Evolutionary conservation across 2,113 vertebrate genomes (phyloP).

Genomic region (Clinocottus analis): DNA sequence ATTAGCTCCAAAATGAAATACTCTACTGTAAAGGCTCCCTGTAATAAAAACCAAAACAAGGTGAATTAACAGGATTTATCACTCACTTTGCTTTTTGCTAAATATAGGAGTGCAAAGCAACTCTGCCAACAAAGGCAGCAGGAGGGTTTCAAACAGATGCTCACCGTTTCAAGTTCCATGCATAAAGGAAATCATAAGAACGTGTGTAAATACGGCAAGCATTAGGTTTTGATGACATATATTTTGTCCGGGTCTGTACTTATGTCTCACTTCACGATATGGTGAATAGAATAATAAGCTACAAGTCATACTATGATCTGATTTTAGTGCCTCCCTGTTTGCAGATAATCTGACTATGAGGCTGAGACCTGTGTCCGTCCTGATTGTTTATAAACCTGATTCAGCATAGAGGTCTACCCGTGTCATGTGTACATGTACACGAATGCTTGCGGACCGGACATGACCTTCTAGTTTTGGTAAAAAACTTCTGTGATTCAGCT

Average conservation of each 20-base stretch:
- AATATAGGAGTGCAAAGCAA: slow-evolving; percentile 35
- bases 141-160: slow-evolving; percentile 18
- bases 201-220: not conserved
- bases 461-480: not conserved
- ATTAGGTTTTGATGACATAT: not conserved
- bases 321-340: not conserved
- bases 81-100: slow-evolving; percentile 20
- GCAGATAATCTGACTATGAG: slow-evolving; percentile 14
- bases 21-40: slow-evolving; percentile 4
- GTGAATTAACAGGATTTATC: slow-evolving; percentile 24
- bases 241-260: not conserved
- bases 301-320: slow-evolving; percentile 4
- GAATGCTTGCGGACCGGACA: too few species aligned
- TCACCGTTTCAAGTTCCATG: not conserved
- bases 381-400: slow-evolving; percentile 6
- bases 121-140: slow-evolving; percentile 19
- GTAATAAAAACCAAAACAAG: slow-evolving; percentile 3
- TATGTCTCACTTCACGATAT: not conserved
- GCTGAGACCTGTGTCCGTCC: not conserved
- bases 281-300: not conserved
- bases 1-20: slow-evolving; percentile 32
- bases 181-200: not conserved
- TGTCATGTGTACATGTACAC: not conserved
- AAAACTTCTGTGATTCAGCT: not conserved
- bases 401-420: slow-evolving; percentile 1